Percentiles rank a stretch among this genome's conserved stretches.
These are phyloP conservation scores for Megastigmus dorsalis DNA, from an alignment of 2,888 invertebrate species.

Conservation along the genomic window DNA sequence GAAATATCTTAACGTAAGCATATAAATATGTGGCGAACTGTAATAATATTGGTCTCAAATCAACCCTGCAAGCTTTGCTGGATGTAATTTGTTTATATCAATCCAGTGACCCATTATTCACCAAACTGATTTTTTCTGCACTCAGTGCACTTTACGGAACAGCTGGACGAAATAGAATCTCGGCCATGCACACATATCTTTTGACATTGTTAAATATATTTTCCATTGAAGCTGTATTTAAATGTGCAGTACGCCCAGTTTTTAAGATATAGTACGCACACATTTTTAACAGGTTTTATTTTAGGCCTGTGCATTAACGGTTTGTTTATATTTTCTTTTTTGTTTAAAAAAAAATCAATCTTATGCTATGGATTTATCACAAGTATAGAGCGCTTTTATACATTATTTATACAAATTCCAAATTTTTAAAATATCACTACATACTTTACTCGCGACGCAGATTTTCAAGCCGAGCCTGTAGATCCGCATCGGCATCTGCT, in stretches of 20 bases:
- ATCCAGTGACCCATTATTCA: slow-evolving; percentile 15
- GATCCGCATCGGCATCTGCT: slow-evolving; percentile 95
- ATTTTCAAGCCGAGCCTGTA: slow-evolving; percentile 97
- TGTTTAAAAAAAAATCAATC: slow-evolving; percentile 41
- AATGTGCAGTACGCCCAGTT: background rate
- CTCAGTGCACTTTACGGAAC: background rate
- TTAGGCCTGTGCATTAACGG: slow-evolving; percentile 28
- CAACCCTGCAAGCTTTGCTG: slow-evolving; percentile 37
- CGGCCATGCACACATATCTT: background rate
- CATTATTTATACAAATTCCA: slow-evolving; percentile 56
- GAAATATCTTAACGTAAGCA: slow-evolving; percentile 30
- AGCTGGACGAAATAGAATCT: background rate
- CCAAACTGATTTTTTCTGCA: background rate
- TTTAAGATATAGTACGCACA: slow-evolving; percentile 23
- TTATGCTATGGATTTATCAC: slow-evolving; percentile 54
- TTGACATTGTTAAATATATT: slow-evolving; percentile 8
- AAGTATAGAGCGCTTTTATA: slow-evolving; percentile 55
- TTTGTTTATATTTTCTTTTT: slow-evolving; percentile 1
- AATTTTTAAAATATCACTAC: slow-evolving; percentile 35
- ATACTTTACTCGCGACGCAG: slow-evolving; percentile 85
- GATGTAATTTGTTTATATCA: slow-evolving; percentile 12
- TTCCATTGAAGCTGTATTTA: background rate
- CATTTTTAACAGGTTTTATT: slow-evolving; percentile 17
- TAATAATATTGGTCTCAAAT: slow-evolving; percentile 29
- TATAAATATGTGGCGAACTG: slow-evolving; percentile 36